A percentile compares a stretch with the other conserved stretches of the same genome.
These are phyloP conservation scores for Tetragonula carbonaria DNA, from an alignment of 2,888 invertebrate species.

Conservation along the genomic window DNA sequence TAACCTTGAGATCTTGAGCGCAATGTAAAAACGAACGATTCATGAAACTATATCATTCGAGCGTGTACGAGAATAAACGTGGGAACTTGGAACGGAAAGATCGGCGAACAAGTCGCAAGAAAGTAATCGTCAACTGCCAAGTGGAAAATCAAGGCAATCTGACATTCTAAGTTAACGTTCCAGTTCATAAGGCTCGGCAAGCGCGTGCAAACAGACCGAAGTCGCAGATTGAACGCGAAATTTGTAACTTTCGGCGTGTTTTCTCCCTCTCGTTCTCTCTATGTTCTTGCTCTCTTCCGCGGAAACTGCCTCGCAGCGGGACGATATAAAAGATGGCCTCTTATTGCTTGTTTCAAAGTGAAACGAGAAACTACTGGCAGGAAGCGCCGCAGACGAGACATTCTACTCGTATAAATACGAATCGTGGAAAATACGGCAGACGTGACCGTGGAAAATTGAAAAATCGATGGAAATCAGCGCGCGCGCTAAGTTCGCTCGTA, in stretches of 20 bases:
- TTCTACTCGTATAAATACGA: conserved; percentile 20
- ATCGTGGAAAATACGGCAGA: conserved; percentile 15
- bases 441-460: conserved; percentile 22
- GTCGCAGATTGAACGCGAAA: conserved; percentile 6
- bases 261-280: too few species aligned
- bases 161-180: not conserved
- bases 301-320: not conserved
- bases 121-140: not conserved
- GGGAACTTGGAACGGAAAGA: too few species aligned
- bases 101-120: too few species aligned
- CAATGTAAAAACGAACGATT: not conserved
- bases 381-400: not conserved
- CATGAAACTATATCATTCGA: not conserved
- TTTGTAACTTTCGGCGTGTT: conserved; percentile 15
- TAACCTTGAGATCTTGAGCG: too few species aligned
- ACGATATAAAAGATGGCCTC: conserved; percentile 15
- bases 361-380: conserved; percentile 12
- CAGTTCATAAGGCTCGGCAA: not conserved
- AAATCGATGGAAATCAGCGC: conserved; percentile 12
- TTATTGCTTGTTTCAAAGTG: conserved; percentile 21
- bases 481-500: not conserved
- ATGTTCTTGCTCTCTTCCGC: not conserved
- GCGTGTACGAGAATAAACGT: not conserved
- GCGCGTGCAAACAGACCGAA: not conserved
- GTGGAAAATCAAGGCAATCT: not conserved